Conservation (phyloP, 2,888 invertebrate genomes). For the Harpalus rubripes region DNA sequence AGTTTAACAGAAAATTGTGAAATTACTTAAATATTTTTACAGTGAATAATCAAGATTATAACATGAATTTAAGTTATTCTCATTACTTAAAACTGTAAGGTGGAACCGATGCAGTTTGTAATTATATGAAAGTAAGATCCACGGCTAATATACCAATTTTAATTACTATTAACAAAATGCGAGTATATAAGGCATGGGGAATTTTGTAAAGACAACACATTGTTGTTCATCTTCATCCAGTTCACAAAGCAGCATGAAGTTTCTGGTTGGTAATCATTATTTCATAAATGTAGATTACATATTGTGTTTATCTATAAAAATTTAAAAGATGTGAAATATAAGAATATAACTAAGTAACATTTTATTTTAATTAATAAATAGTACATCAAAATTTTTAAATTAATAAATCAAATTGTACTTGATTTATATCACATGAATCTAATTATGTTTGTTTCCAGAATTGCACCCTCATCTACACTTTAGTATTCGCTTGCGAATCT, state of each 20-base stretch:
- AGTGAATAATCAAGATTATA: neutral
- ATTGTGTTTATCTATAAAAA: no score
- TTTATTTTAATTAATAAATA: no score
- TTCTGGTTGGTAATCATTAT: slow-evolving; percentile 35
- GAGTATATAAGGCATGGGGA: slow-evolving; percentile 8
- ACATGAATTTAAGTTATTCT: neutral
- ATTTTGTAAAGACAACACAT: slow-evolving; percentile 24
- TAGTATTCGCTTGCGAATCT: slow-evolving; percentile 13
- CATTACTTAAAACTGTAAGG: slow-evolving; percentile 3
- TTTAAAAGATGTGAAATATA: no score
- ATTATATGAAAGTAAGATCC: slow-evolving; percentile 46
- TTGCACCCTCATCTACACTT: slow-evolving; percentile 15
- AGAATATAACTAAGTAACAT: no score
- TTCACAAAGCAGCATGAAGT: slow-evolving; percentile 45
- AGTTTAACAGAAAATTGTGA: no score
- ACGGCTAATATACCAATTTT: neutral
- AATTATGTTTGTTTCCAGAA: neutral
- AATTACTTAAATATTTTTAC: neutral
- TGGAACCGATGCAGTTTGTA: slow-evolving; percentile 38
- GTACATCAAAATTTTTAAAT: no score
- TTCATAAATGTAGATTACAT: no score
- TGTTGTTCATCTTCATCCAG: slow-evolving; percentile 31
- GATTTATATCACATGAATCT: no score
- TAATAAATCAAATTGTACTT: no score
- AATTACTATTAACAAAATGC: neutral